Percentiles rank a stretch among this genome's conserved stretches.
Conservation (phyloP, 2,113 vertebrate species). For the Mustela nigripes region DNA sequence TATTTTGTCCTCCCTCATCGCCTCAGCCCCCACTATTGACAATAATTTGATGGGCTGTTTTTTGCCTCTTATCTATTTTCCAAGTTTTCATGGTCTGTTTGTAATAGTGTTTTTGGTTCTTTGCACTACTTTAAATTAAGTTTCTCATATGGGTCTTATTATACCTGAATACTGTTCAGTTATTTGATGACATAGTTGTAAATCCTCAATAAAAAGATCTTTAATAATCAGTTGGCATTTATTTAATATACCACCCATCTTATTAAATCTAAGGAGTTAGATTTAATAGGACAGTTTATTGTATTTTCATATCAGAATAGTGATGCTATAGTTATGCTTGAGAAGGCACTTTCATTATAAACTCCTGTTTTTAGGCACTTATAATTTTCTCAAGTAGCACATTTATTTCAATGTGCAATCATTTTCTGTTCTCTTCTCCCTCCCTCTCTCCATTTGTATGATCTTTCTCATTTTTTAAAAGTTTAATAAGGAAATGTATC, state of each 20-base stretch:
- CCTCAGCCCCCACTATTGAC: conserved; percentile 69
- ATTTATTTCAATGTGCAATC: conserved; percentile 87
- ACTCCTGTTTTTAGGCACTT: conserved; percentile 86
- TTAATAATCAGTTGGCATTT: conserved; percentile 88
- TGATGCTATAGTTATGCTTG: conserved; percentile 85
- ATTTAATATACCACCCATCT: conserved; percentile 87
- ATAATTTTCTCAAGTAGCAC: conserved; percentile 86
- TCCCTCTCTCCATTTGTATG: conserved; percentile 66
- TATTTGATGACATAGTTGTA: conserved; percentile 85
- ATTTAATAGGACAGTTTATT: conserved; percentile 87
- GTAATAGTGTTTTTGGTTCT: conserved; percentile 80
- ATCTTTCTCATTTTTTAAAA: conserved; percentile 67
- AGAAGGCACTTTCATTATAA: conserved; percentile 89
- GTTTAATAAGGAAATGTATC: conserved; percentile 76
- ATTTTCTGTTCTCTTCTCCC: conserved; percentile 70
- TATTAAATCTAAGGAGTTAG: conserved; percentile 87
- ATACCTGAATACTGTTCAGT: conserved; percentile 84
- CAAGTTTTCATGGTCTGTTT: conserved; percentile 84
- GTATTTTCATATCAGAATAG: conserved; percentile 77
- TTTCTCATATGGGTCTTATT: conserved; percentile 82
- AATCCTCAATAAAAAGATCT: conserved; percentile 86
- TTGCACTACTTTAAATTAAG: conserved; percentile 83
- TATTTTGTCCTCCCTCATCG: conserved; percentile 65
- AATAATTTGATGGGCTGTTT: conserved; percentile 79
- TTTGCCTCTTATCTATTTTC: conserved; percentile 76